Evolutionary conservation across 1,140 invertebrate species (phyloP).

Genomic region (Cydia amplana): DNA sequence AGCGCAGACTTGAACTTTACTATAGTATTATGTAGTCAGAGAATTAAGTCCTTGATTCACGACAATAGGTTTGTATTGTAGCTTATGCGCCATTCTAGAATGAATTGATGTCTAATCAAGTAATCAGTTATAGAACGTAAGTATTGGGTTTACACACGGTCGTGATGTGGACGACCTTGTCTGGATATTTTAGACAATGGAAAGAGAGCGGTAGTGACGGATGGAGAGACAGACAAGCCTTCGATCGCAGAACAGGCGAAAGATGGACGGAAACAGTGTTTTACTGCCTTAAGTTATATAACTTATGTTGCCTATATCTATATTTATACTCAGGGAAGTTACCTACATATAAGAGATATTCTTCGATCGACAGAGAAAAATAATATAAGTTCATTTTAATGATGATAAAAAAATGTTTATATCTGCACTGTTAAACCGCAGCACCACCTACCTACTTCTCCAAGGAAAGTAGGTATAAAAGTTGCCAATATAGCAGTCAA

Average conservation of each 20-base stretch:
- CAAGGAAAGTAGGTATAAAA: too few relatives aligned
- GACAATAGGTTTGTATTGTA: background rate
- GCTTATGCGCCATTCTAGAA: background rate
- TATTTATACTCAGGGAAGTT: too few relatives aligned
- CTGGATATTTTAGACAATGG: background rate
- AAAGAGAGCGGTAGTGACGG: constrained; percentile 25
- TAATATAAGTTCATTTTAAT: too few relatives aligned
- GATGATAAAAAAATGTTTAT: too few relatives aligned
- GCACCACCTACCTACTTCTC: too few relatives aligned
- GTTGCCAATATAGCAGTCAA: background rate
- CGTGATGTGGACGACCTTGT: constrained; percentile 31
- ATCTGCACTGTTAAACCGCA: too few relatives aligned
- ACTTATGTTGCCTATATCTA: too few relatives aligned
- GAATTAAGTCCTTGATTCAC: background rate
- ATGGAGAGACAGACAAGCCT: constrained; percentile 11
- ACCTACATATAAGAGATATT: too few relatives aligned
- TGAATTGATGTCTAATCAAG: background rate
- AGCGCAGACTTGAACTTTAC: too few relatives aligned
- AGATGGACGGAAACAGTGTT: too few relatives aligned
- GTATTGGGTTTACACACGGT: constrained; percentile 15
- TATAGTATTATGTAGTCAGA: background rate
- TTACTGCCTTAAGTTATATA: too few relatives aligned
- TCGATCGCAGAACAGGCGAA: background rate
- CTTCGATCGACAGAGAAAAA: too few relatives aligned
- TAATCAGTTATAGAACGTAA: background rate